Conservation (phyloP, 1,140 invertebrate species). For the Steinernema khuongi region DNA sequence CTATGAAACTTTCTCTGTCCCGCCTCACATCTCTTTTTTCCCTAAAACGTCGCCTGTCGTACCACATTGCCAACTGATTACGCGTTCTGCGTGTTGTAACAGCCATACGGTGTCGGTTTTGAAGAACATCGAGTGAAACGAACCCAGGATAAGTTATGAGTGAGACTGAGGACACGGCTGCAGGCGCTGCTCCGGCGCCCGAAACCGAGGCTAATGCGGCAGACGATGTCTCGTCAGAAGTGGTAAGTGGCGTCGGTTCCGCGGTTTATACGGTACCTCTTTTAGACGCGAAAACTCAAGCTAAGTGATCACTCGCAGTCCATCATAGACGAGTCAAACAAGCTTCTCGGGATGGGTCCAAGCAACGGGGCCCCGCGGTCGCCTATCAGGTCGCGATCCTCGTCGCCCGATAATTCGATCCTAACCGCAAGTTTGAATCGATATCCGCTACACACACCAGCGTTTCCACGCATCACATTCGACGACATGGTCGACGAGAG, state of each 20-base stretch:
- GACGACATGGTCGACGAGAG: slow-evolving; percentile 49
- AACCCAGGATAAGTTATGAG: slow-evolving; percentile 28
- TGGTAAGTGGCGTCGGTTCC: not conserved
- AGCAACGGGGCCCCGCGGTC: slow-evolving; percentile 2
- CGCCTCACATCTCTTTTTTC: too few relatives aligned
- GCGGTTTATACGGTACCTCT: not conserved
- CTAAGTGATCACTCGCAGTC: slow-evolving; percentile 34
- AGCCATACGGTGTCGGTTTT: not conserved
- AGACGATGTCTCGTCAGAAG: not conserved
- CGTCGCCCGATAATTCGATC: not conserved
- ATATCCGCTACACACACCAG: slow-evolving; percentile 39
- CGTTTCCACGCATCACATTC: slow-evolving; percentile 52
- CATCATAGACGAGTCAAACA: slow-evolving; percentile 35
- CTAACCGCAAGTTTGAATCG: slow-evolving; percentile 18
- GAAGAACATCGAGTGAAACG: not conserved
- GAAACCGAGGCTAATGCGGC: slow-evolving; percentile 20
- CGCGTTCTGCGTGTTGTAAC: slow-evolving; percentile 14
- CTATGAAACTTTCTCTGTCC: too few relatives aligned
- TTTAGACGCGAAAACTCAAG: slow-evolving; percentile 22
- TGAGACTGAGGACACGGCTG: slow-evolving; percentile 19
- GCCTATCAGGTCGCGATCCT: not conserved
- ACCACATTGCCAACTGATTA: too few relatives aligned
- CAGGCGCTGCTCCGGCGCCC: not conserved
- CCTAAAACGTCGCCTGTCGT: too few relatives aligned
- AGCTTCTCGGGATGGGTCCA: slow-evolving; percentile 26